These are phyloP conservation scores for Ennomos quercinarius DNA, from an alignment of 2,888 invertebrate species.

Conservation along the genomic window DNA sequence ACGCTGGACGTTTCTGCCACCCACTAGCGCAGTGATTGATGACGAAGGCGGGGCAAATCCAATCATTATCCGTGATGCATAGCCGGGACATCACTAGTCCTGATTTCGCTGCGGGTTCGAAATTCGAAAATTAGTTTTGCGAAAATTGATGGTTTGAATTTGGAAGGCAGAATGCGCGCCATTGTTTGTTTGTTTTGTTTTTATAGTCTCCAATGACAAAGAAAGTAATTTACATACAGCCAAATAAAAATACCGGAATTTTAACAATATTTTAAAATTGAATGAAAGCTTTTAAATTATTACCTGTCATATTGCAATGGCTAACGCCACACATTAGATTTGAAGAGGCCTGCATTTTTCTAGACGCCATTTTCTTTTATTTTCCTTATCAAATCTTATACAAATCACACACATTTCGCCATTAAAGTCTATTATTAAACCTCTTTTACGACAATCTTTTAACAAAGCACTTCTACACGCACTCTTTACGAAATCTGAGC, in stretches of 20 bases:
- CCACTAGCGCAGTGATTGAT: conserved; percentile 80
- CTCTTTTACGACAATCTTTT: neutral
- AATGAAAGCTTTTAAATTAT: neutral
- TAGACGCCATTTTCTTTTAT: too few species aligned
- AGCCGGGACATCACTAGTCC: conserved; percentile 77
- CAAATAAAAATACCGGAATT: too few species aligned
- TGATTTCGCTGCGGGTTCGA: conserved; percentile 49
- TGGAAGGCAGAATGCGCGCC: conserved; percentile 19
- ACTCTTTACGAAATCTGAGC: conserved; percentile 67
- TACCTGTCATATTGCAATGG: neutral
- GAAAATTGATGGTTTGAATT: conserved; percentile 33
- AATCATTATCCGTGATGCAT: conserved; percentile 85
- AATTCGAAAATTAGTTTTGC: conserved; percentile 59
- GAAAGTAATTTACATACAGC: too few species aligned
- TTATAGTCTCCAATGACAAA: neutral
- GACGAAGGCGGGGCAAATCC: conserved; percentile 84
- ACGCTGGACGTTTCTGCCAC: conserved; percentile 55
- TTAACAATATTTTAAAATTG: too few species aligned
- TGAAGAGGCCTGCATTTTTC: too few species aligned
- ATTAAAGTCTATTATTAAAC: neutral
- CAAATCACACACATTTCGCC: too few species aligned
- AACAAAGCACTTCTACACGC: conserved; percentile 41
- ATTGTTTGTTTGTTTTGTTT: conserved; percentile 7
- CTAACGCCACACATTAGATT: neutral
- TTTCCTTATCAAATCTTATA: too few species aligned